These are phyloP conservation scores for Tachysurus fulvidraco DNA, from an alignment of 2,113 vertebrate species.

Conservation along the genomic window DNA sequence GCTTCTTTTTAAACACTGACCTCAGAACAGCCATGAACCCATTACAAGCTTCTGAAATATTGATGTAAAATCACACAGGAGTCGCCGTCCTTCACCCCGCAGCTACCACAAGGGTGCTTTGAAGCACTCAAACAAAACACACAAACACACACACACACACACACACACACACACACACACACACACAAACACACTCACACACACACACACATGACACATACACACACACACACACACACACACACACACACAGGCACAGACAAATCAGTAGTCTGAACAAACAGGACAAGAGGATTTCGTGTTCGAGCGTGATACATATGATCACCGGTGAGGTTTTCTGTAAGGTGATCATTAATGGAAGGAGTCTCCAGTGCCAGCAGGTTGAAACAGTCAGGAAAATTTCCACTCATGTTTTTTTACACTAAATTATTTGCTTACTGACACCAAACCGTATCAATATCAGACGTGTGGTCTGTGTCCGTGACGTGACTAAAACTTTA, in stretches of 20 bases:
- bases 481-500: background rate
- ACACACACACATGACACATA: background rate
- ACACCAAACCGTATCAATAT: background rate
- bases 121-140: background rate
- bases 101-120: background rate
- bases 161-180: background rate
- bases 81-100: background rate
- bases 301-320: no score
- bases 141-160: background rate
- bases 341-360: no score
- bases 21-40: background rate
- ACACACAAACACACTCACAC: no score
- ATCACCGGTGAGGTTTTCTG: background rate
- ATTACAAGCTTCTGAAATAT: background rate
- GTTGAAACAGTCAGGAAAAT: background rate
- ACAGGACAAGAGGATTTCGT: no score
- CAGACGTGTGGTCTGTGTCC: background rate
- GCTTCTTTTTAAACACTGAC: background rate
- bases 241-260: no score
- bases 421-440: background rate
- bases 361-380: no score
- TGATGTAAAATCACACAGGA: conserved; percentile 9
- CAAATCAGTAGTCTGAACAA: background rate
- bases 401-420: background rate
- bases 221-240: no score